Base-by-base conservation (phyloP, 2,113 vertebrate genomes). In the Tamias sibiricus region DNA sequence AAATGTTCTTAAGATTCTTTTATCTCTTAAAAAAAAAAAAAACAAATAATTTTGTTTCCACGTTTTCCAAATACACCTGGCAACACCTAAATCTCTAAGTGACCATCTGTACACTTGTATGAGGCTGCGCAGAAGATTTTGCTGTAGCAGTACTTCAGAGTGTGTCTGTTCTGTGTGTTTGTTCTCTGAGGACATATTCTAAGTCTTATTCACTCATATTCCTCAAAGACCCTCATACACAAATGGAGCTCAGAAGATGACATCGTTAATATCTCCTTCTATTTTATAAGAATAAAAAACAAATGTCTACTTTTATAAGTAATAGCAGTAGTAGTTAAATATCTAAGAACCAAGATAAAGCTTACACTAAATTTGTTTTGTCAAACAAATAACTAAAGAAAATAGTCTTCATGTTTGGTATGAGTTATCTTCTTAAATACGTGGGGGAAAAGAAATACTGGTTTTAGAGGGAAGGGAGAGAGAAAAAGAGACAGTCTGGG, bases 261-360 rank as follows among this genome's bases (percentile, higher is more conserved):
- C 26, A 49, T 54, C 44, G 26, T 35, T 69, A 76, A 49, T 20
- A 74, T 37, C 22, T 71, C 35, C 20, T 83, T 30, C 71, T 93
- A 1, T 44, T 74, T 88, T 95, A 90, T 72, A 77, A 76, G 52
- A 83, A 37, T 35, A 81, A 93, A 95, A 95, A 37, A 24, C 20
- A 80, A 89, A 52, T 42, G 2, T 64, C 37, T 64, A 64, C 32
- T 95, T 90, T 81, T 30, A 47, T 77, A 80, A 74, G 44, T 92
- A 57, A 90, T 5, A 9, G 37, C 30, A 47, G 49, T 66, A 72
- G 0, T 59, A 40, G 37, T 86, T 87, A 54, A 64, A 69, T 69
- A 87, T 49, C 44, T 77, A 84, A 72, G 6, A 77, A 30, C 30
- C 30, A 92, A 62, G 2, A 76, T 40, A 42, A 10, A 81, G 32